Percentiles rank a stretch among this genome's conserved stretches.
Evolutionary conservation across 2,888 invertebrate species (phyloP).

Genomic region (Euphydryas editha): DNA sequence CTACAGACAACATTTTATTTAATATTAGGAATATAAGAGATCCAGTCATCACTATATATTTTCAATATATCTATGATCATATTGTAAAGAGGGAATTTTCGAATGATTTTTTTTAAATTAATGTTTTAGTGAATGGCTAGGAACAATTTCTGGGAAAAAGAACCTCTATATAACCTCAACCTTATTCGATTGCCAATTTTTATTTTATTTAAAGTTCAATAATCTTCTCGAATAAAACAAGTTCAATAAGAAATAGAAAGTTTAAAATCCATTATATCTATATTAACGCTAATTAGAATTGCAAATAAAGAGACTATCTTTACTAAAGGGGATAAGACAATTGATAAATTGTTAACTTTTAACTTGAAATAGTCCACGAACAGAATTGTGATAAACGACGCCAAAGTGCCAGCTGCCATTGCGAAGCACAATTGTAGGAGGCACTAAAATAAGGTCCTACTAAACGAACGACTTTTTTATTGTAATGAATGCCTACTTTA

Average conservation of each 20-base stretch:
- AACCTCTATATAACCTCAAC: too few species aligned
- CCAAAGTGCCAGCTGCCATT: conserved; percentile 20
- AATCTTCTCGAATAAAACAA: not conserved
- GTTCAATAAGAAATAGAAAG: not conserved
- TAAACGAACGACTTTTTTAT: conserved; percentile 25
- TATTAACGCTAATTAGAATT: conserved; percentile 1
- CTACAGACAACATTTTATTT: not conserved
- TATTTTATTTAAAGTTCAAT: too few species aligned
- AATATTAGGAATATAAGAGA: not conserved
- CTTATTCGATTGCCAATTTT: too few species aligned
- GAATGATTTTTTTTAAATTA: too few species aligned
- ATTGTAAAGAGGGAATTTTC: too few species aligned
- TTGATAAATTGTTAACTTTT: conserved; percentile 33
- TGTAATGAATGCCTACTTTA: conserved; percentile 27
- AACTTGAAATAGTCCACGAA: conserved; percentile 31
- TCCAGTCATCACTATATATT: not conserved
- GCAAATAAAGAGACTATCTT: conserved; percentile 7
- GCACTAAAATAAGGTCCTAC: conserved; percentile 26
- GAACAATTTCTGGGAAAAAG: too few species aligned
- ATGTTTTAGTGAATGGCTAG: too few species aligned
- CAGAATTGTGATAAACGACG: conserved; percentile 37
- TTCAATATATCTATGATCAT: too few species aligned
- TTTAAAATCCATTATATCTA: not conserved
- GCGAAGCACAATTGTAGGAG: conserved; percentile 24
- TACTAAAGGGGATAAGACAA: conserved; percentile 22